Evolutionary conservation across 2,113 vertebrate genomes (phyloP).

Genomic region (Otocyon megalotis): DNA sequence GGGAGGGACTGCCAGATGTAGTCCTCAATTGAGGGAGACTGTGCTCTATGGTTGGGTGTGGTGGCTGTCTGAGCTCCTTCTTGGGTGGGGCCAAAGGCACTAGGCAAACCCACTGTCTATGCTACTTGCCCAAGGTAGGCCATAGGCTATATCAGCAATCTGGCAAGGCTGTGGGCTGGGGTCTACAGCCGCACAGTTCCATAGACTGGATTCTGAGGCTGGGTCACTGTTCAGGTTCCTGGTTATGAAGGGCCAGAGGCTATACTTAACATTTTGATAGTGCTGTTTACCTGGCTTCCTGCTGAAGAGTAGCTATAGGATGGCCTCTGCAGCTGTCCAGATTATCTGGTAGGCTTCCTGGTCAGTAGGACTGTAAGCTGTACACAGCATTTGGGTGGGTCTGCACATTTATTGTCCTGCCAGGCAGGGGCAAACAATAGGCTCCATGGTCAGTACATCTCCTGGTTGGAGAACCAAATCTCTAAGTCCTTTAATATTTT

Average conservation of each 20-base stretch:
- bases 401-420: neutral
- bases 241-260: neutral
- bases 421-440: neutral
- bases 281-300: neutral
- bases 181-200: neutral
- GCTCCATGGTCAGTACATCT: neutral
- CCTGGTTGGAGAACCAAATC: neutral
- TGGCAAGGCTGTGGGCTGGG: neutral
- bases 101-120: neutral
- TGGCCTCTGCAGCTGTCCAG: neutral
- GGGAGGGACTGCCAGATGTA: neutral
- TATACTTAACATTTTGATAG: neutral
- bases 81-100: too few relatives aligned
- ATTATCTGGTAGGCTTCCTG: neutral
- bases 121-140: neutral
- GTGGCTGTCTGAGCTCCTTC: neutral
- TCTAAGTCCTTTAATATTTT: neutral
- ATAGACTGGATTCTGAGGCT: neutral
- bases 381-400: neutral
- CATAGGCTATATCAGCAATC: neutral
- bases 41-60: neutral
- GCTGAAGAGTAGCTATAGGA: neutral
- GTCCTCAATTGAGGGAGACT: neutral
- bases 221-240: neutral
- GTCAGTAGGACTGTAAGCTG: neutral